Base-by-base conservation (phyloP, 2,113 vertebrate species). In the Siniperca knerii region DNA sequence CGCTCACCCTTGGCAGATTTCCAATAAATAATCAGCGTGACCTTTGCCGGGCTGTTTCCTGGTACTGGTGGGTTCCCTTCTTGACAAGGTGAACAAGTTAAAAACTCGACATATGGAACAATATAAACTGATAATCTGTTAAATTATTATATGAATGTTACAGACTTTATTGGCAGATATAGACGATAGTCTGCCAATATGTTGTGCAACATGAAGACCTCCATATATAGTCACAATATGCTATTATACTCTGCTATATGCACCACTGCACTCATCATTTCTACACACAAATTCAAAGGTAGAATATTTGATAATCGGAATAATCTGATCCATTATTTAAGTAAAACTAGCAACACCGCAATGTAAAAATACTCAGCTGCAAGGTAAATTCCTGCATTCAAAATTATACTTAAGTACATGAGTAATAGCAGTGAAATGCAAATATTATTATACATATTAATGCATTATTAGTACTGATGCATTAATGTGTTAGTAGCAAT, bases 1-100 rank as follows among this genome's bases (percentile, higher is more conserved):
- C 84, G 75, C 90, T 23, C 90, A 61, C 77, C 54, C 88, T 55
- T 93, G 95, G 94, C 89, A 84, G 91, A 89, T 90, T 90, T 92
- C 95, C 95, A 94, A 93, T 93, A 95, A 94, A 94, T 95, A 95
- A 94, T 94, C 93, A 94, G 86, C 81, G 89, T 95, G 95, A 95
- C 92, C 93, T 95, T 94, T 95, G 91, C 87, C 79, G 92, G 90
- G 91, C 93, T 20, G 93, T 95, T 97, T 97, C 97, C 96, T 96
- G 96, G 96, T 96, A 96, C 87, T 94, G 87, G 84, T 88, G 91
- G 87, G 84, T 86, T 95, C 95, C 92, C 89, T 93, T 91, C 90
- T 92, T 80, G 82, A 92, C 93, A 95, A 95, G 93, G 93, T 95
- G 94, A 95, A 93, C 79, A 92, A 91, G 87, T 94, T 92, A 82